These are phyloP conservation scores for Cephus cinctus DNA, from an alignment of 1,140 invertebrate species.

Conservation along the genomic window DNA sequence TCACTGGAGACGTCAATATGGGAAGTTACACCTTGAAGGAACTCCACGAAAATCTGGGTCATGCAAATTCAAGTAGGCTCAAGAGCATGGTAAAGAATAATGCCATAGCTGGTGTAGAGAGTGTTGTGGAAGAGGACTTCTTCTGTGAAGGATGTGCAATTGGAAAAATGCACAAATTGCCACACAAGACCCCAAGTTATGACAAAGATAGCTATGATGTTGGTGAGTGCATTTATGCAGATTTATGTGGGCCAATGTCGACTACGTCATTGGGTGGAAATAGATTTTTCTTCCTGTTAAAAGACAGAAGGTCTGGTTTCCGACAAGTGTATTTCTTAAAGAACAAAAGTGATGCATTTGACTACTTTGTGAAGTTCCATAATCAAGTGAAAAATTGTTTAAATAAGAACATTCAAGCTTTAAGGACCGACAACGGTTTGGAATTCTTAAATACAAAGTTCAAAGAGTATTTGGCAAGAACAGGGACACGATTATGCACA, in stretches of 20 bases:
- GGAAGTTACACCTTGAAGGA: slow-evolving; percentile 5
- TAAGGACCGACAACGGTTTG: slow-evolving; percentile 30
- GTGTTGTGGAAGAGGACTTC: slow-evolving; percentile 14
- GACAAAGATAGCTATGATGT: slow-evolving; percentile 20
- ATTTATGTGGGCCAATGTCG: slow-evolving; percentile 53
- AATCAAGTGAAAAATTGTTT: slow-evolving; percentile 22
- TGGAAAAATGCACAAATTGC: slow-evolving; percentile 40
- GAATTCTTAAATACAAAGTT: slow-evolving; percentile 28
- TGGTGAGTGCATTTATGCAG: slow-evolving; percentile 47
- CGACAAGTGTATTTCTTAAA: slow-evolving; percentile 38
- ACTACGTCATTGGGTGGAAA: slow-evolving; percentile 33
- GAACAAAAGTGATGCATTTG: slow-evolving; percentile 34
- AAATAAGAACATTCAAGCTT: slow-evolving; percentile 19
- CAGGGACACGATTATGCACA: slow-evolving; percentile 21
- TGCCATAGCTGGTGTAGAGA: slow-evolving; percentile 28
- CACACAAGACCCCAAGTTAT: slow-evolving; percentile 23
- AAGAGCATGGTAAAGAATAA: slow-evolving; percentile 14
- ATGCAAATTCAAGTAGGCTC: slow-evolving; percentile 11
- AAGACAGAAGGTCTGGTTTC: slow-evolving; percentile 30
- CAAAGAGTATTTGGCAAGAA: slow-evolving; percentile 1
- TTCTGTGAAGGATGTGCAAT: slow-evolving; percentile 43
- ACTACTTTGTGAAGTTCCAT: slow-evolving; percentile 26
- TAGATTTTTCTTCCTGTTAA: slow-evolving; percentile 43
- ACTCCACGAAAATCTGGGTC: slow-evolving; percentile 20
- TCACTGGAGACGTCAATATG: background rate